These are phyloP conservation scores for Cephalopterus ornatus DNA, from an alignment of 2,113 vertebrate genomes.

Conservation along the genomic window DNA sequence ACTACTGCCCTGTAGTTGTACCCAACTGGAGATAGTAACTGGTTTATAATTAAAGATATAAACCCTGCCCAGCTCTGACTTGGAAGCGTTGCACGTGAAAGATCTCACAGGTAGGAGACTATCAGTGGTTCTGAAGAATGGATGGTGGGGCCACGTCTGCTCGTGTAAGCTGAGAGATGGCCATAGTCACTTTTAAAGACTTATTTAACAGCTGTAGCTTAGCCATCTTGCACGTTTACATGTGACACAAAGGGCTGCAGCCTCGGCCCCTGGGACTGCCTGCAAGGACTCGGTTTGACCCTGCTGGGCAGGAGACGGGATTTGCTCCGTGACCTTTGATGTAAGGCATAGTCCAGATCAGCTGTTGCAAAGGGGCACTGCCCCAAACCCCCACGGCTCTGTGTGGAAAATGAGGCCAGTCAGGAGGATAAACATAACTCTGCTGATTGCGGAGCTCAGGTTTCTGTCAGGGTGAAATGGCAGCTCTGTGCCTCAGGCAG, in stretches of 20 bases:
- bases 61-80: background rate
- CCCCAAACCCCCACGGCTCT: background rate
- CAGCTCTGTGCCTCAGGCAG: background rate
- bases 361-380: background rate
- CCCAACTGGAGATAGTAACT: background rate
- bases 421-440: background rate
- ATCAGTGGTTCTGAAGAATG: background rate
- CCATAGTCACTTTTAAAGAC: background rate
- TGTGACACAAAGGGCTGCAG: background rate
- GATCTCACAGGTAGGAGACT: background rate
- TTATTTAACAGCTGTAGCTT: background rate
- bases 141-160: background rate
- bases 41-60: background rate
- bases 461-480: background rate
- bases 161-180: background rate
- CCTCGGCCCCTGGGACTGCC: background rate
- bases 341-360: background rate
- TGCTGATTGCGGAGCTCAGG: background rate
- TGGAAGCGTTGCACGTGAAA: background rate
- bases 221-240: background rate
- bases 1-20: rapidly evolving
- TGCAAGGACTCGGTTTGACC: background rate
- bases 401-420: background rate
- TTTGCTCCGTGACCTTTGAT: background rate
- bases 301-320: background rate